Conservation (phyloP, 2,888 invertebrate genomes). For the Tupiocoris notatus region DNA sequence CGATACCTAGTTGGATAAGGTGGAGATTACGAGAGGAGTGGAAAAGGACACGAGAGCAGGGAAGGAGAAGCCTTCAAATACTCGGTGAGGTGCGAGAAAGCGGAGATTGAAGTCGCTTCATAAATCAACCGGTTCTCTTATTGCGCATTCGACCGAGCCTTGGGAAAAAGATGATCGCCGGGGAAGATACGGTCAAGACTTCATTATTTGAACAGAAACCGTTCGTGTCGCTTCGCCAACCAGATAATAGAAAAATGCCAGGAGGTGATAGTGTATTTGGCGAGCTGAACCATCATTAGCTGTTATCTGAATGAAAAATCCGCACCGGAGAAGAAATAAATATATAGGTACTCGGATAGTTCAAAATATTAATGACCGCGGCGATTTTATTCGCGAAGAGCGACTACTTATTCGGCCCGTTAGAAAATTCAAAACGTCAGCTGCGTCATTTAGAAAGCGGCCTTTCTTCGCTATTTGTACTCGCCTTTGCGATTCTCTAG, state of each 20-base stretch:
- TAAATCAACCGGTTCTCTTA: background rate
- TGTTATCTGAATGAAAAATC: background rate
- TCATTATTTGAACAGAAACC: background rate
- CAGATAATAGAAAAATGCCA: background rate
- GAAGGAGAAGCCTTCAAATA: background rate
- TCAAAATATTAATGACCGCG: no score
- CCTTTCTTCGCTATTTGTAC: background rate
- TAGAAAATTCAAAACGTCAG: background rate
- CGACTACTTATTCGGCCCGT: background rate
- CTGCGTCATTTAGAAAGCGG: background rate
- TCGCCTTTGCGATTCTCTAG: background rate
- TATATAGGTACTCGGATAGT: no score
- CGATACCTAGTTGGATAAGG: no score
- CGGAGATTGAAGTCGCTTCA: background rate
- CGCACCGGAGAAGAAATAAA: background rate
- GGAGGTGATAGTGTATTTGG: background rate
- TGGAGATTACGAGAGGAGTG: no score
- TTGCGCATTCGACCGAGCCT: background rate
- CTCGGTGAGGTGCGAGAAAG: background rate
- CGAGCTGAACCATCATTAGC: background rate
- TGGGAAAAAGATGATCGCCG: background rate
- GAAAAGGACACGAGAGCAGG: no score
- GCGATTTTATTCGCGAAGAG: no score
- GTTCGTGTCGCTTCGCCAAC: background rate
- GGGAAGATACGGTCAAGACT: background rate